phyloP scores from a whole-genome alignment of 2,113 vertebrate genomes.

The Muntiacus reevesi region DNA sequence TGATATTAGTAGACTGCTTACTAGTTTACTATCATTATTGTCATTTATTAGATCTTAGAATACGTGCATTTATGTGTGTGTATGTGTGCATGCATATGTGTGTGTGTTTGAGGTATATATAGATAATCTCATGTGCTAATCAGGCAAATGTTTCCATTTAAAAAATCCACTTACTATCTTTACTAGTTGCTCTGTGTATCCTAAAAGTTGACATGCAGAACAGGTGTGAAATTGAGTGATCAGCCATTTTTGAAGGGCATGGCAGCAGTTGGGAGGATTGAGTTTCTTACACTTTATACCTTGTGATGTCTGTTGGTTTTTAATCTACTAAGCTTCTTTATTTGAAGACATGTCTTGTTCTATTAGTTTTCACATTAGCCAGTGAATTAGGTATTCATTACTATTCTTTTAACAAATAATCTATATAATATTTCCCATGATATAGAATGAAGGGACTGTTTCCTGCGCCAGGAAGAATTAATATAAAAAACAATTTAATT shows the following conservation, averaged over 20 bases:
- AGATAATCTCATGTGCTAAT: background rate
- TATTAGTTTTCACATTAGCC: background rate
- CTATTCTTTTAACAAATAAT: background rate
- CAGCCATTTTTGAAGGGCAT: conserved; percentile 81
- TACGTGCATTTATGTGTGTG: background rate
- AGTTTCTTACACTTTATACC: conserved; percentile 75
- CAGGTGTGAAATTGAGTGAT: conserved; percentile 78
- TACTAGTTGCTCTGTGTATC: background rate
- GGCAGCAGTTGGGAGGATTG: conserved; percentile 70
- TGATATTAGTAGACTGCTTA: background rate
- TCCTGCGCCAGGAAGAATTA: background rate
- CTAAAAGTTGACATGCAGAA: conserved; percentile 74
- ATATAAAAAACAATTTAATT: background rate
- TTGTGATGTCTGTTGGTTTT: conserved; percentile 74
- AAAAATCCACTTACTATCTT: conserved; percentile 36
- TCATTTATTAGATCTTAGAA: background rate
- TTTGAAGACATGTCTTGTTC: conserved; percentile 60
- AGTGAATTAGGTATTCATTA: background rate
- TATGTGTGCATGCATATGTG: background rate
- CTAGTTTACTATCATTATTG: background rate
- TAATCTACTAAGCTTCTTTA: conserved; percentile 63
- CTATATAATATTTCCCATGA: background rate
- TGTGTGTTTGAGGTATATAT: background rate
- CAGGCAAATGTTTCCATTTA: background rate
- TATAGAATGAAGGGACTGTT: background rate